These are phyloP conservation scores for Pachycephala philippinensis DNA, from an alignment of 2,113 vertebrate species.

Conservation along the genomic window DNA sequence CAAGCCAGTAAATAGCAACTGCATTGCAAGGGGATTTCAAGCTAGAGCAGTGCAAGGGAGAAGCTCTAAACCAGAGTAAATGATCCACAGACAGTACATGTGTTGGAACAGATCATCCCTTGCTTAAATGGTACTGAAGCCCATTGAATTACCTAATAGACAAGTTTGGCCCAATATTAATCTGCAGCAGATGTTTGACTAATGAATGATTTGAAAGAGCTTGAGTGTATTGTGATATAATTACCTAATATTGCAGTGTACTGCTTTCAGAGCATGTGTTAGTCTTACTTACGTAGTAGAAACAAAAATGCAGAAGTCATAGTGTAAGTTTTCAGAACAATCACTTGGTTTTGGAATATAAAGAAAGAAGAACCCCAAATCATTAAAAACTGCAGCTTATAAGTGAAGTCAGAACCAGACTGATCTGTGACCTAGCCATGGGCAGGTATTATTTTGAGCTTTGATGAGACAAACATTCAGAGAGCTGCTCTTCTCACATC, in stretches of 20 bases:
- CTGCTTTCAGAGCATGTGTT: not conserved
- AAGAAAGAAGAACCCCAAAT: not conserved
- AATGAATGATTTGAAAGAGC: slow-evolving; percentile 6
- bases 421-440: not conserved
- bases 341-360: not conserved
- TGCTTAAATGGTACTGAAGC: not conserved
- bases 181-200: slow-evolving; percentile 38
- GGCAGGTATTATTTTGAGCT: not conserved
- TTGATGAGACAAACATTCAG: not conserved
- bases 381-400: not conserved
- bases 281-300: not conserved
- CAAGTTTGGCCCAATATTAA: not conserved
- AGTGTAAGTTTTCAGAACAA: not conserved
- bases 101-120: not conserved
- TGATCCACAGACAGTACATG: not conserved
- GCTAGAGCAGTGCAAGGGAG: not conserved
- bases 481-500: not conserved
- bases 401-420: not conserved
- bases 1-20: not conserved
- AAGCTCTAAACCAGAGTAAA: not conserved
- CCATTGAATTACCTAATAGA: not conserved
- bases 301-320: not conserved
- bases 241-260: not conserved
- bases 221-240: not conserved
- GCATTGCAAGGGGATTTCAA: not conserved